Conservation (phyloP, 2,797 vertebrate species). For the Cygnus olor region DNA sequence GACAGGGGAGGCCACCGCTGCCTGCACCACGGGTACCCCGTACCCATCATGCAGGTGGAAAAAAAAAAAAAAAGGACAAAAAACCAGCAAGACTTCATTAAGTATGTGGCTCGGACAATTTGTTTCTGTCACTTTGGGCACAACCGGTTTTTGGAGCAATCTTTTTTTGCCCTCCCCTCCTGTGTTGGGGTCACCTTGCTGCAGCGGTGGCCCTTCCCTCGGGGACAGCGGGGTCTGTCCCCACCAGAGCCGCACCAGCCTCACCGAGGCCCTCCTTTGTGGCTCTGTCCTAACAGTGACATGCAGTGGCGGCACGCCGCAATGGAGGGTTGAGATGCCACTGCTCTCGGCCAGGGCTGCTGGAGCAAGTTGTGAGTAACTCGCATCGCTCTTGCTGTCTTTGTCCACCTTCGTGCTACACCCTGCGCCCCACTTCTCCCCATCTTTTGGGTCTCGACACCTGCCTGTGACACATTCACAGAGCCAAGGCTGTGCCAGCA, state of each 20-base stretch:
- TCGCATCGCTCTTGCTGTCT: not conserved
- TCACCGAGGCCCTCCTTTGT: not conserved
- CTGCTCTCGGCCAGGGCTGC: accelerated
- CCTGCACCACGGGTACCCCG: not conserved
- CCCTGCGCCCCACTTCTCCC: accelerated
- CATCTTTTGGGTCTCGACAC: not conserved
- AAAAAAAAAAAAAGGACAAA: no score
- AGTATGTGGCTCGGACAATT: not conserved
- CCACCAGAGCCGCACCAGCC: not conserved
- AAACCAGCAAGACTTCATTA: not conserved
- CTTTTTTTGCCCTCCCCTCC: no score
- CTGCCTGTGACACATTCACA: accelerated
- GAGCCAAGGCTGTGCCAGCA: not conserved
- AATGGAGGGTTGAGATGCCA: not conserved
- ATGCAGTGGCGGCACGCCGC: slow-evolving; percentile 28
- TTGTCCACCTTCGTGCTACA: accelerated
- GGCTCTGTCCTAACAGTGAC: slow-evolving; percentile 51
- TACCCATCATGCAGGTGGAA: no score
- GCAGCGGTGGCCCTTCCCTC: accelerated
- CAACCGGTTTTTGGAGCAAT: not conserved
- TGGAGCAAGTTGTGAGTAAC: not conserved
- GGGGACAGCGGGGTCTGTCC: not conserved
- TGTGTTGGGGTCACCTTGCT: not conserved
- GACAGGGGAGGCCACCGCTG: not conserved
- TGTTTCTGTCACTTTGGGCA: not conserved